Evolutionary conservation across 2,113 vertebrate genomes (phyloP), one percentile per base, ranked within the genome.

Genomic region (Amphilophus citrinellus): DNA sequence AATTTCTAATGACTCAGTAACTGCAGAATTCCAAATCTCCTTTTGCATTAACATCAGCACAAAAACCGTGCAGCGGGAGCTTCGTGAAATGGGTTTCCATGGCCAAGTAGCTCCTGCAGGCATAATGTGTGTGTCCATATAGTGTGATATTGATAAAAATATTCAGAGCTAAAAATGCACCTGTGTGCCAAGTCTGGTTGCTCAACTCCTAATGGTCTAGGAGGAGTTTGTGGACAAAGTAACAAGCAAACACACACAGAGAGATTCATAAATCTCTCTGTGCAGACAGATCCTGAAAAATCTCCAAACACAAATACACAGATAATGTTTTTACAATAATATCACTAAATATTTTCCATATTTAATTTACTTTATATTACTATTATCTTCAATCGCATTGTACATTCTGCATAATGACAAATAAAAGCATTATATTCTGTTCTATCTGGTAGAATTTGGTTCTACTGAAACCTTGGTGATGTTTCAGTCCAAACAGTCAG

Each of bases 1-100:
- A 27, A 50, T 14, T 1, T 47, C 22, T 0, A 47, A 0, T 27
- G 22, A 27, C 42, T 18, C 22, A 27, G 22, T 27, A 68, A 50
- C 42, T 10, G 39, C 39, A 7, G 39, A 68, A 22, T 30, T 71
- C 14, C 14, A 0, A 68, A 47, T 24, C 44, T 18, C 39, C 0
- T 68, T 22, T 47, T 18, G 65, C 65, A 50, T 11, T 50, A 44
- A 30, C 22, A 11, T 30, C 15, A 50, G 50, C 6, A 50, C 14
- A 50, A 44, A 50, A 68, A 68, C 1, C 1, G 3, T 30, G 39
- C 1, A 11, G 3, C 10, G 10, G 39, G 39, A 42, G 42, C 65
- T 71, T 30, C 15, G 0, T 50, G 15, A 1, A 9, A 71, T 11
- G 22, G 5, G 9, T 50, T 68, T 68, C 8, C 65, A 47, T 47